phyloP scores from a whole-genome alignment of 2,797 vertebrate species.

The Rallus crepitans region DNA sequence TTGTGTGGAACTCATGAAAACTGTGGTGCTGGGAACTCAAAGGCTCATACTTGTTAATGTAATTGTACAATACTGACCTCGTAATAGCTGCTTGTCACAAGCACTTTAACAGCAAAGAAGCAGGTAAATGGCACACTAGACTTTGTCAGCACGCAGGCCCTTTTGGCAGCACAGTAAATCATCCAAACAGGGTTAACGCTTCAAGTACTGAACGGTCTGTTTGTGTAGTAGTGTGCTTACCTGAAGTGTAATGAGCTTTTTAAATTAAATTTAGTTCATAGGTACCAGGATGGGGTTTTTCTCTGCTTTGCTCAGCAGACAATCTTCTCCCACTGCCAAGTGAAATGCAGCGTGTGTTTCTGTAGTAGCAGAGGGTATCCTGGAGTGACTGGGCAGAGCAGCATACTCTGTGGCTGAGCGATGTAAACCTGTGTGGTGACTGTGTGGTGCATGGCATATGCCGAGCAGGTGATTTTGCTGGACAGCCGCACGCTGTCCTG shows the following conservation, averaged over 20 bases:
- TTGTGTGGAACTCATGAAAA: background rate
- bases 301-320: background rate
- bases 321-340: background rate
- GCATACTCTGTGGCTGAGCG: background rate
- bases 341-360: background rate
- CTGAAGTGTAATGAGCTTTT: background rate
- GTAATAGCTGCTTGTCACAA: background rate
- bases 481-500: accelerated
- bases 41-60: background rate
- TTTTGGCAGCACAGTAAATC: background rate
- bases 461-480: background rate
- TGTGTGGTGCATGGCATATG: background rate
- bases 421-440: background rate
- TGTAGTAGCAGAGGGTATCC: background rate
- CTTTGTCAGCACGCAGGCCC: no score
- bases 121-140: background rate
- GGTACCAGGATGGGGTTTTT: background rate
- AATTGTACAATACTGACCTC: background rate
- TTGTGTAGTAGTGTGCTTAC: background rate
- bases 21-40: background rate
- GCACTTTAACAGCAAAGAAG: background rate
- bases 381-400: background rate
- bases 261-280: background rate
- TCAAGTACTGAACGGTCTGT: background rate
- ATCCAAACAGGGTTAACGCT: background rate